A percentile compares a stretch with the other conserved stretches of the same genome.
Conservation (phyloP, 1,140 invertebrate genomes). For the Mactra quadrangularis region DNA sequence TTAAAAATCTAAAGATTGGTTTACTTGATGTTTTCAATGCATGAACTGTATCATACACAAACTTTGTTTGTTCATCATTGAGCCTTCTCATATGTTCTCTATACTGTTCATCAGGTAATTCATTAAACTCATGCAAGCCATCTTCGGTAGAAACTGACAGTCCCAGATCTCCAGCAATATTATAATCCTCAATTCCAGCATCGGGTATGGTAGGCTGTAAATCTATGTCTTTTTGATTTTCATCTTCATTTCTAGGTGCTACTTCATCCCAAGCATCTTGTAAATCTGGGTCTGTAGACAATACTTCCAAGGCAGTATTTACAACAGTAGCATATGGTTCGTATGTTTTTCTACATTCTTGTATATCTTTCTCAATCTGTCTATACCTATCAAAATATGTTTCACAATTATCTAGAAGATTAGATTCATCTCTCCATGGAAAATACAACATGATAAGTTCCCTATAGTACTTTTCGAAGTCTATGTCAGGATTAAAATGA, state of each 20-base stretch:
- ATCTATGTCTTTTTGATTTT: slow-evolving; percentile 6
- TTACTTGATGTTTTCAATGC: slow-evolving; percentile 11
- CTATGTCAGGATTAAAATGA: slow-evolving; percentile 29
- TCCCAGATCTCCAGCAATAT: slow-evolving; percentile 30
- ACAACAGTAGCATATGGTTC: slow-evolving; percentile 18
- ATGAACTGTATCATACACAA: slow-evolving; percentile 45
- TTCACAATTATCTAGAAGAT: neutral
- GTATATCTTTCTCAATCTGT: slow-evolving; percentile 14
- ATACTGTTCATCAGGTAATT: slow-evolving; percentile 42
- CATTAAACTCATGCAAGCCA: slow-evolving; percentile 4
- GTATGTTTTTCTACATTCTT: slow-evolving; percentile 2
- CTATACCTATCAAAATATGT: slow-evolving; percentile 19
- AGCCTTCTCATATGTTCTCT: slow-evolving; percentile 28
- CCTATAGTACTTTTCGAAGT: slow-evolving; percentile 60
- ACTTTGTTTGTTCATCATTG: slow-evolving; percentile 29
- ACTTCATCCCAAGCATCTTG: slow-evolving; percentile 26
- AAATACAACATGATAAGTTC: slow-evolving; percentile 49
- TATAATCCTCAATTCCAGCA: slow-evolving; percentile 18
- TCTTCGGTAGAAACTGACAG: slow-evolving; percentile 30
- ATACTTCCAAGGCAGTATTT: slow-evolving; percentile 23
- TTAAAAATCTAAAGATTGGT: slow-evolving; percentile 31
- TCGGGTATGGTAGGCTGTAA: neutral
- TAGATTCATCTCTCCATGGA: slow-evolving; percentile 50
- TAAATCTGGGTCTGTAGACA: slow-evolving; percentile 23
- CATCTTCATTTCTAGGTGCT: slow-evolving; percentile 29